Base-by-base conservation (phyloP, 2,797 vertebrate genomes). In the Pempheris klunzingeri region DNA sequence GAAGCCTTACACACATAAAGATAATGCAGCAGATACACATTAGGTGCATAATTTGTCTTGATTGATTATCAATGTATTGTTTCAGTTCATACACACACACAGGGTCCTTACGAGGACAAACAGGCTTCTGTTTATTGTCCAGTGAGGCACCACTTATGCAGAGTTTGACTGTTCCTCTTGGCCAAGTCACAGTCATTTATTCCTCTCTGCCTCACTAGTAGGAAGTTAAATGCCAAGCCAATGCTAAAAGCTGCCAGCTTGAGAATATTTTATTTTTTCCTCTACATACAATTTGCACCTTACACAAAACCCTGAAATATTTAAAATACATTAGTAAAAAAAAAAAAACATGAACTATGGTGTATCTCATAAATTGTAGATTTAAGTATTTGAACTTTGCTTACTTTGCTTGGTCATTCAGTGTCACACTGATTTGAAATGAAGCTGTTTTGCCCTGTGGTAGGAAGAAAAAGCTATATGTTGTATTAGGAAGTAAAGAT, bases 21-120 rank as follows among this genome's bases (percentile, higher is more conserved):
- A 55, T 32, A 30, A 55, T 18, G 50, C 71, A 74, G 22, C 32
- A 74, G 49, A 87, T n/a, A 65, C 61, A 67, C 65, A 59, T 59
- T 70, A 77, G 55, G 28, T 30, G 53, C 67, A 66, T 57, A 68
- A 68, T 81, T 87, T 66, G 60, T 80, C 70, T 58, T 72, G 71
- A 87, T 54, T 74, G 41, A 77, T 77, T 64, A 84, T 80, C 66
- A 86, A 80, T 73, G 85, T 39, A 63, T 71, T 69, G 58, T 89
- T 62, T 83, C 43, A 62, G 14, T 71, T 73, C 43, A n/a, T 77
- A 59, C 77, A 80, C 44, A 81, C 81, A 79, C 44, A 74, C 49
- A 68, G 57, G 12, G 50, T 77, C 57, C 62, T 52, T 67, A 83
- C 32, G 67, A 71, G 74, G 71, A 78, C 54, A 24, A 61, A 43